These are phyloP conservation scores for Idaea aversata DNA, from an alignment of 2,888 invertebrate genomes.

Conservation along the genomic window DNA sequence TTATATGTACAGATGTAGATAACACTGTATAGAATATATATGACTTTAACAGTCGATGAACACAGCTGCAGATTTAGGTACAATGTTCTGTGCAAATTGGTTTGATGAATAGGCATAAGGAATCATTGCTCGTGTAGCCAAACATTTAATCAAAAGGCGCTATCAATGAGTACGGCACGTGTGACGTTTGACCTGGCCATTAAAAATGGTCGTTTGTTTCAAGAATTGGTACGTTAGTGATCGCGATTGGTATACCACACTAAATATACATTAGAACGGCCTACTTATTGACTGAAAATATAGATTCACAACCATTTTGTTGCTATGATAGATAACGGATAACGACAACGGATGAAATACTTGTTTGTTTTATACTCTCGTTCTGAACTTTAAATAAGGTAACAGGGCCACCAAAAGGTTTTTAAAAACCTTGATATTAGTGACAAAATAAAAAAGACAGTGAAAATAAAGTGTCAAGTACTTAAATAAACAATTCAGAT, in stretches of 20 bases:
- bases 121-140: conserved; percentile 15
- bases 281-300: conserved; percentile 68
- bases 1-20: too few relatives aligned
- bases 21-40: too few relatives aligned
- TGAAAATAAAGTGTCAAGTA: too few relatives aligned
- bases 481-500: too few relatives aligned
- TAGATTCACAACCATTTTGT: conserved; percentile 43
- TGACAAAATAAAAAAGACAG: too few relatives aligned
- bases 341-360: too few relatives aligned
- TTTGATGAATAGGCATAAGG: neutral
- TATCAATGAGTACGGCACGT: conserved; percentile 48
- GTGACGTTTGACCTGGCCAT: conserved; percentile 57
- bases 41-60: neutral
- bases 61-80: conserved; percentile 4
- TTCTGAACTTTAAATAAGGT: too few relatives aligned
- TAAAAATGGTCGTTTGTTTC: conserved; percentile 69
- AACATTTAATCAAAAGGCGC: conserved; percentile 39
- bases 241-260: conserved; percentile 58
- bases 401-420: too few relatives aligned
- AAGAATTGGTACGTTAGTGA: conserved; percentile 66
- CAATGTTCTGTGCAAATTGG: neutral
- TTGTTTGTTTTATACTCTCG: too few relatives aligned
- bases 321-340: too few relatives aligned
- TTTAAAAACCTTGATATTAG: too few relatives aligned
- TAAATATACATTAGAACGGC: conserved; percentile 68